Conservation (phyloP, 2,888 invertebrate genomes). For the Venustoraphidia nigricollis region DNA sequence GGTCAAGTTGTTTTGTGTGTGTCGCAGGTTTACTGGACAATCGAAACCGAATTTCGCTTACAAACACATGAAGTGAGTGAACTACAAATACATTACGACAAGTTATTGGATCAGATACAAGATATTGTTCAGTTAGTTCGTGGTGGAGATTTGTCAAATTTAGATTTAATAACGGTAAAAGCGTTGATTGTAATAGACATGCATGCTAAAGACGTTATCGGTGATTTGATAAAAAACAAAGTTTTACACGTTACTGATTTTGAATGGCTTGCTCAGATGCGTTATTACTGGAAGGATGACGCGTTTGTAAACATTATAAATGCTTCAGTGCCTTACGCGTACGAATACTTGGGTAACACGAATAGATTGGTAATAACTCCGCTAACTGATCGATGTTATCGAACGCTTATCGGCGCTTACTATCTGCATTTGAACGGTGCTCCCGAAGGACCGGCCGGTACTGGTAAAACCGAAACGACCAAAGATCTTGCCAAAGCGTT, state of each 20-base stretch:
- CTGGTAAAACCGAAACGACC: conserved; percentile 82
- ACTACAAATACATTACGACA: conserved; percentile 37
- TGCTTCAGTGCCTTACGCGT: conserved; percentile 62
- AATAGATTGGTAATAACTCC: conserved; percentile 62
- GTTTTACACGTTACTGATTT: conserved; percentile 63
- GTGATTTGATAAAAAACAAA: conserved; percentile 43
- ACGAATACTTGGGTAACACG: conserved; percentile 74
- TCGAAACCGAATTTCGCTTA: conserved; percentile 56
- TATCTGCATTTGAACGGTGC: conserved; percentile 74
- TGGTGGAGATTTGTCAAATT: conserved; percentile 50
- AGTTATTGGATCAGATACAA: conserved; percentile 45
- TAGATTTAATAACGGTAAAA: conserved; percentile 61
- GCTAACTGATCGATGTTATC: conserved; percentile 63
- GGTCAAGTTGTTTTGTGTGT: conserved; percentile 69
- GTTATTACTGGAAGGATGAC: conserved; percentile 62
- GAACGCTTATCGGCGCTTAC: conserved; percentile 70
- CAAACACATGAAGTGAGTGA: conserved; percentile 37
- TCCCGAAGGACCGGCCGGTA: conserved; percentile 73
- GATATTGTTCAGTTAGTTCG: conserved; percentile 60
- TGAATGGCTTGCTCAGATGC: conserved; percentile 69
- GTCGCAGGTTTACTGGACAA: conserved; percentile 72
- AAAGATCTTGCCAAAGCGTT: conserved; percentile 86
- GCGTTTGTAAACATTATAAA: conserved; percentile 61
- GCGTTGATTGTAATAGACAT: conserved; percentile 75
- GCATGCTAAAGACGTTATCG: conserved; percentile 69